A percentile compares a stretch with the other conserved stretches of the same genome.
These are phyloP conservation scores for Phoebastria nigripes DNA, from an alignment of 2,797 vertebrate species.

Conservation along the genomic window DNA sequence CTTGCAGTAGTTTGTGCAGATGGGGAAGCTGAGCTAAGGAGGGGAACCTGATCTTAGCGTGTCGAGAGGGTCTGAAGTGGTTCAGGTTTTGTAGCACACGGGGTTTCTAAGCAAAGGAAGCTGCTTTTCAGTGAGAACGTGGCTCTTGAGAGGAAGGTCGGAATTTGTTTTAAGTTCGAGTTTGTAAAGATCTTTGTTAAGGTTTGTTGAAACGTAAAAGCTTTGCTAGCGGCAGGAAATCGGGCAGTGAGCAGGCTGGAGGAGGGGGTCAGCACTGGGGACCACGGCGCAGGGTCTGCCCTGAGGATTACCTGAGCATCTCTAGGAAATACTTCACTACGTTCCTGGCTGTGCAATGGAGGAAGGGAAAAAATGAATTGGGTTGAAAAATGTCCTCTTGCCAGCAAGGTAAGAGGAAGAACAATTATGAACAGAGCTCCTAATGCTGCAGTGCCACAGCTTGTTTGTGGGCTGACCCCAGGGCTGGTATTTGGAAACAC, in stretches of 20 bases:
- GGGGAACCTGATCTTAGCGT: not conserved
- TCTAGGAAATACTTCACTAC: not conserved
- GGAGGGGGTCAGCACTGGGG: not conserved
- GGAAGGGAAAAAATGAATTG: not conserved
- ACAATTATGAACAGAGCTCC: not conserved
- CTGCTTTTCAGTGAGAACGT: not conserved
- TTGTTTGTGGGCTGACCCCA: not conserved
- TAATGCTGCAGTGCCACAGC: not conserved
- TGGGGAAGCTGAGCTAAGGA: not conserved
- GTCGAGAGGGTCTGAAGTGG: accelerated
- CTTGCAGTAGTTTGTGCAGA: accelerated
- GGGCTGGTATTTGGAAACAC: not conserved
- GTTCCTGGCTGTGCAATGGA: not conserved
- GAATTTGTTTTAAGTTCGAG: not conserved
- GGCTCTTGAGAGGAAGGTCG: not conserved
- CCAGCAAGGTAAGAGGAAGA: not conserved
- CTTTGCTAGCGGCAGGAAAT: not conserved
- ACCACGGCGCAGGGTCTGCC: accelerated
- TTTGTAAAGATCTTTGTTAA: not conserved
- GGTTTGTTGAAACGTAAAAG: not conserved
- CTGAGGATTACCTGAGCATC: accelerated
- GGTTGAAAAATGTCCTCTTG: not conserved
- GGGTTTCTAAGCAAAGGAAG: not conserved
- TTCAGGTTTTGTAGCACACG: accelerated
- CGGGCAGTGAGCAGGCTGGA: not conserved